Evolutionary conservation across 2,888 invertebrate species (phyloP).

Genomic region (Actias luna): DNA sequence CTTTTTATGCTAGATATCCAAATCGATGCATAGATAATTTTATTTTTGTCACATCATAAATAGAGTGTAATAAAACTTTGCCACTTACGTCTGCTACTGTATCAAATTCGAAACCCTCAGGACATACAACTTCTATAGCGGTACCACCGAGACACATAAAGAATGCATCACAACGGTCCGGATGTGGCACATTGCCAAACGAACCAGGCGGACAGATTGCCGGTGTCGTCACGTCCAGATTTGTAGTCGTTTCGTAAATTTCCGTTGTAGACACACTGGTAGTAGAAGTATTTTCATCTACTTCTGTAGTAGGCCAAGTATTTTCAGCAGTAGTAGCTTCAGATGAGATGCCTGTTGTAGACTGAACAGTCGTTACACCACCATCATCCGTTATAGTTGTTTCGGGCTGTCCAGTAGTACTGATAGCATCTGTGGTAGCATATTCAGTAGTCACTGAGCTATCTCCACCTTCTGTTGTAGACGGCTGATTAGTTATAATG

Average conservation of each 20-base stretch:
- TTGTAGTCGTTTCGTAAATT: slow-evolving; percentile 10
- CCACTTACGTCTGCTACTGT: slow-evolving; percentile 28
- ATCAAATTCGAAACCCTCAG: slow-evolving; percentile 39
- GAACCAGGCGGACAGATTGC: slow-evolving; percentile 34
- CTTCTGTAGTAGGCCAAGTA: neutral
- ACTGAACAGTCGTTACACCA: neutral
- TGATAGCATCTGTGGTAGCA: too few relatives aligned
- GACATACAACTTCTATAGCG: slow-evolving; percentile 37
- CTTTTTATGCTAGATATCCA: too few relatives aligned
- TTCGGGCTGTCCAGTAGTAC: too few relatives aligned
- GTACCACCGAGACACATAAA: slow-evolving; percentile 42
- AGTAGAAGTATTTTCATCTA: slow-evolving; percentile 12
- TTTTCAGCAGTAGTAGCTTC: neutral
- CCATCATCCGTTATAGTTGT: neutral
- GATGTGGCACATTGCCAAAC: slow-evolving; percentile 42
- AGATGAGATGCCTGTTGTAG: neutral
- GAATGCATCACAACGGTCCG: slow-evolving; percentile 39
- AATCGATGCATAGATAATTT: neutral
- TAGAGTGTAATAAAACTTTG: neutral
- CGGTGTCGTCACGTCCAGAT: slow-evolving; percentile 11
- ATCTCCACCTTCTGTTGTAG: too few relatives aligned
- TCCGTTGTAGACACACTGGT: neutral
- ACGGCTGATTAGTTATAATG: too few relatives aligned
- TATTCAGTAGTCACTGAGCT: too few relatives aligned
- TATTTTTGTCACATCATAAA: neutral